Evolutionary conservation across 2,888 invertebrate species (phyloP), one percentile per base, ranked within the genome.

Genomic region (Laspeyria flexula): DNA sequence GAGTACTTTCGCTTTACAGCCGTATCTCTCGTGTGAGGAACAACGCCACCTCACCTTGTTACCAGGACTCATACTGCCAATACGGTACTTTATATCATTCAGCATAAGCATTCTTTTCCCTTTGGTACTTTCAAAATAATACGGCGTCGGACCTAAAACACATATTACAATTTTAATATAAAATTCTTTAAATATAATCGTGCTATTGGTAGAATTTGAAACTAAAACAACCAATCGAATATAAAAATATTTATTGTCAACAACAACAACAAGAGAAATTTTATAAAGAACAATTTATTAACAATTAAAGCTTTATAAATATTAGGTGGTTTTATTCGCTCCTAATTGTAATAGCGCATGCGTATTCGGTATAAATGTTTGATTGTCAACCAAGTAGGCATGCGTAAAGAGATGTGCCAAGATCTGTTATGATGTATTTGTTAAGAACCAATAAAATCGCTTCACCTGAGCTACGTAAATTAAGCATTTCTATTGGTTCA

Each of bases 21-120:
- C 39, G 21, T 38, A 43, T 31, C 41, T 27, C 25, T 50, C 38
- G 21, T 54, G 54, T 3, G 44, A 43, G 3, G 49, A 39, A 13
- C 54, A 54, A 10, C 49, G 31, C 54, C 54, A 47, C 16, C 40
- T 27, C 11, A 35, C 9, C 18, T 13, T 35, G 30, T 11, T 15
- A 12, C 30, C 30, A 3, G 30, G 33, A 33, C 15, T 1, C 9
- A 15, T 9, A 9, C 33, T 7, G 13, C 9, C 15, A 15, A 15
- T 15, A 15, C 33, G 15, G 15, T 33, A 33, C 3, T 13, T 33
- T 13, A 33, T 15, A 33, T 15, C 15, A 9, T 7, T 9, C 1
- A 33, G 5, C 15, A 33, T 13, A 15, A 33, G 33, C 13, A 33
- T 33, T 5, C 13, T 0, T 33, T 33, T 33, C 5, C 33, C 3